A percentile compares a stretch with the other conserved stretches of the same genome.
phyloP scores from a whole-genome alignment of 2,888 invertebrate species.

The Himalopsyche anomala region DNA sequence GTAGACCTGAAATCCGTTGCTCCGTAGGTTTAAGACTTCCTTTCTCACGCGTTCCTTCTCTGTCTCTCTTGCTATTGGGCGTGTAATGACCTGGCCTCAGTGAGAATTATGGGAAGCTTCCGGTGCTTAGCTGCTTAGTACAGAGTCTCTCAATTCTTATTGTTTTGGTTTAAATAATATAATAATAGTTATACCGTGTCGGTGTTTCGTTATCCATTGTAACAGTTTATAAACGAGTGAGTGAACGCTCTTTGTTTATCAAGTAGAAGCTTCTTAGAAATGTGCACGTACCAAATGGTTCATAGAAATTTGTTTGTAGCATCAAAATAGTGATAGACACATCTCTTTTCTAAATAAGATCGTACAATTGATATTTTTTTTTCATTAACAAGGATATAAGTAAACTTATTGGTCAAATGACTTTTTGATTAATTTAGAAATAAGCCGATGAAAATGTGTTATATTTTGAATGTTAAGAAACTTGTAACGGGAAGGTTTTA shows the following conservation, averaged over 20 bases:
- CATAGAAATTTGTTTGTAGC: too few species aligned
- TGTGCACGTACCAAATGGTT: too few species aligned
- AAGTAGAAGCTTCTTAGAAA: not conserved
- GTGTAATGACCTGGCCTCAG: slow-evolving; percentile 38
- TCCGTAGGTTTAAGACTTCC: slow-evolving; percentile 15
- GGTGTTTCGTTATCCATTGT: slow-evolving; percentile 9
- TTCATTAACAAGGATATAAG: too few species aligned
- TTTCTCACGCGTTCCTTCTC: slow-evolving; percentile 12
- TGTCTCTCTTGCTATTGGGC: slow-evolving; percentile 36
- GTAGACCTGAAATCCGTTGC: slow-evolving; percentile 42
- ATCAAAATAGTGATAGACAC: too few species aligned
- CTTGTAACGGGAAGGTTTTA: too few species aligned
- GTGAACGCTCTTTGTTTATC: not conserved
- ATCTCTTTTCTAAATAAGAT: too few species aligned
- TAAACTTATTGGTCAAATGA: too few species aligned
- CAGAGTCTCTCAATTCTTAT: slow-evolving; percentile 46
- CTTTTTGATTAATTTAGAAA: too few species aligned
- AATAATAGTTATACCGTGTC: slow-evolving; percentile 5
- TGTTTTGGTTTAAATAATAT: slow-evolving; percentile 35
- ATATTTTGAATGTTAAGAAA: too few species aligned
- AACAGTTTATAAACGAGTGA: not conserved
- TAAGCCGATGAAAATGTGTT: too few species aligned
- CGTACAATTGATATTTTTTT: too few species aligned
- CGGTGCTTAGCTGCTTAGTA: slow-evolving; percentile 49
- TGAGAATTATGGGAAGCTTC: slow-evolving; percentile 58